Conservation (phyloP, 2,888 invertebrate species). For the Aspidiotus destructor region DNA sequence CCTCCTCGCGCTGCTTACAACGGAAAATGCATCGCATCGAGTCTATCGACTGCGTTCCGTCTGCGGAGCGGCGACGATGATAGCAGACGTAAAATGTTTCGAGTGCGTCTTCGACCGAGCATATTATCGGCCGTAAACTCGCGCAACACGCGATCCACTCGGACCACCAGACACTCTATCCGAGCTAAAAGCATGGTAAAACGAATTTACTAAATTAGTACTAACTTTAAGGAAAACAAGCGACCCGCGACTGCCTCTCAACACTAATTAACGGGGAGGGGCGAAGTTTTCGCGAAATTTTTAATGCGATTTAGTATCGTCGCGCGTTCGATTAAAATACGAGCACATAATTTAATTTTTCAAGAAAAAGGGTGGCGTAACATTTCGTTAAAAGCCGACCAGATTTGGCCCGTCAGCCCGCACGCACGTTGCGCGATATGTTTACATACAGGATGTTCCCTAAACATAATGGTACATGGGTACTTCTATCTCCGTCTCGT, state of each 20-base stretch:
- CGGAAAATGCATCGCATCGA: no score
- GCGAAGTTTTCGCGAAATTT: conserved; percentile 8
- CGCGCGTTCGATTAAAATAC: conserved; percentile 10
- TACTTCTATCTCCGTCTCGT: not conserved
- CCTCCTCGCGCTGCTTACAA: no score
- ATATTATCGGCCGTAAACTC: not conserved
- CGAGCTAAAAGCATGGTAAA: conserved; percentile 1
- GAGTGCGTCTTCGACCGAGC: not conserved
- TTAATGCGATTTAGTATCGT: conserved; percentile 10
- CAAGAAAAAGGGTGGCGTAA: conserved; percentile 18
- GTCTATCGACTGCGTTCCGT: no score
- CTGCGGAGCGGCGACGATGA: no score
- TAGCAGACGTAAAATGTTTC: no score
- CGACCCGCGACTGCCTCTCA: conserved; percentile 3
- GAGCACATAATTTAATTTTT: conserved; percentile 10
- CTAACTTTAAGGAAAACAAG: conserved; percentile 6
- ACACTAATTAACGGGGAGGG: conserved; percentile 6
- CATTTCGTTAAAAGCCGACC: conserved; percentile 24
- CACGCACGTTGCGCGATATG: no score
- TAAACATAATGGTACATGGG: no score
- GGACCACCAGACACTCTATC: not conserved
- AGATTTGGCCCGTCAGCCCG: conserved; percentile 8
- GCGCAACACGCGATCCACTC: not conserved
- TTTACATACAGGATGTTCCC: no score
- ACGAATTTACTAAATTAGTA: conserved; percentile 1